phyloP scores from a whole-genome alignment of 2,888 invertebrate genomes.

The Tenthredo distinguenda region DNA sequence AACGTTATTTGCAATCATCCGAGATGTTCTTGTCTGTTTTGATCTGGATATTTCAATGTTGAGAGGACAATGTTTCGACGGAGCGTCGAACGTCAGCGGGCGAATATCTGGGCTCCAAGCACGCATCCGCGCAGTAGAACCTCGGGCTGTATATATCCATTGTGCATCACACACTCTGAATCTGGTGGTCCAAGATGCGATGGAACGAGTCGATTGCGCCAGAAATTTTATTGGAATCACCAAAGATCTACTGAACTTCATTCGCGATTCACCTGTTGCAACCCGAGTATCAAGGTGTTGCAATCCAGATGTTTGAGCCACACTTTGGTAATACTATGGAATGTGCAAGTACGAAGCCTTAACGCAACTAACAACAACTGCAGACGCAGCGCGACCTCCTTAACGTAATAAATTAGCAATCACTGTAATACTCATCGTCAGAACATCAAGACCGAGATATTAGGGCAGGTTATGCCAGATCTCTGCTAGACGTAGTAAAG shows the following conservation, averaged over 20 bases:
- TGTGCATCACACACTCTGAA: constrained; percentile 67
- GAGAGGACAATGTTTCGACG: constrained; percentile 60
- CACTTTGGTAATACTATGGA: no score
- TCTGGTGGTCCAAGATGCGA: constrained; percentile 65
- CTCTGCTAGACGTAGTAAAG: no score
- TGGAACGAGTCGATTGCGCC: constrained; percentile 54
- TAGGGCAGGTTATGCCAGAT: no score
- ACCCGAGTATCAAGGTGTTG: no score
- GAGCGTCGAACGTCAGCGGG: constrained; percentile 59
- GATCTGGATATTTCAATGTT: constrained; percentile 31
- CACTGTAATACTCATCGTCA: no score
- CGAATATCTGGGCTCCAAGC: constrained; percentile 56
- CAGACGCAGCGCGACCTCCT: no score
- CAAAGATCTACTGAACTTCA: constrained; percentile 48
- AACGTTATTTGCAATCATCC: neutral
- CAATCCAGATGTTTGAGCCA: no score
- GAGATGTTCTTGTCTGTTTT: constrained; percentile 11
- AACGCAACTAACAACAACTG: no score
- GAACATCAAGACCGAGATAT: no score
- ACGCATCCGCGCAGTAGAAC: constrained; percentile 56
- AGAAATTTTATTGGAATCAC: constrained; percentile 42
- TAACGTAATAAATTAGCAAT: no score
- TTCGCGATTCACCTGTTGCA: constrained; percentile 43
- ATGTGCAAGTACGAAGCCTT: no score
- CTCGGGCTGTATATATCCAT: constrained; percentile 60